phyloP scores from a whole-genome alignment of 2,797 vertebrate species.

The Crenichthys baileyi region DNA sequence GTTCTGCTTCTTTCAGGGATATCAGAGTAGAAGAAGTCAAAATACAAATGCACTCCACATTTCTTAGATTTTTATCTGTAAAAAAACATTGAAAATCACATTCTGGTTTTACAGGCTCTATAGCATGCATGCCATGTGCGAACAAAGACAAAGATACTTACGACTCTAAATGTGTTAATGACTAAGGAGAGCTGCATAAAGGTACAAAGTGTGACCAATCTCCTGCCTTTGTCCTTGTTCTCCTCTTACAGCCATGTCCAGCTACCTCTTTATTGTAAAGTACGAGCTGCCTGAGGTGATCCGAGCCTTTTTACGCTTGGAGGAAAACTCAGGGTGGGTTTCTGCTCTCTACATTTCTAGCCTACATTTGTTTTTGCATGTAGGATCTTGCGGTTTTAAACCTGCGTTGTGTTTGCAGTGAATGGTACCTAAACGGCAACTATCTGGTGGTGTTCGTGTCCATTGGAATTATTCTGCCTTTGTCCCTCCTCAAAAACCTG shows the following conservation, averaged over 20 bases:
- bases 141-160: background rate
- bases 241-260: slow-evolving; percentile 91
- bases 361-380: fast-evolving
- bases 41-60: background rate
- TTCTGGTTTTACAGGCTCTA: background rate
- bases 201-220: background rate
- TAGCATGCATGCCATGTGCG: background rate
- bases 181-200: background rate
- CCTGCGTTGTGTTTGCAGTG: slow-evolving; percentile 76
- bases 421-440: slow-evolving; percentile 97
- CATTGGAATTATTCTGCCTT: slow-evolving; percentile 90
- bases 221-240: background rate
- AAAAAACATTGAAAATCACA: background rate
- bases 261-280: slow-evolving; percentile 99
- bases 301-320: slow-evolving; percentile 87
- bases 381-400: background rate
- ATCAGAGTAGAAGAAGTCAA: background rate
- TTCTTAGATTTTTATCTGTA: background rate
- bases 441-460: slow-evolving; percentile 95
- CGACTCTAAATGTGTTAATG: background rate
- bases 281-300: slow-evolving; percentile 99
- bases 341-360: background rate
- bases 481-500: slow-evolving; percentile 93
- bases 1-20: background rate
- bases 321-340: slow-evolving; percentile 89